These are phyloP conservation scores for Myopa testacea DNA, from an alignment of 2,888 invertebrate genomes.

Conservation along the genomic window DNA sequence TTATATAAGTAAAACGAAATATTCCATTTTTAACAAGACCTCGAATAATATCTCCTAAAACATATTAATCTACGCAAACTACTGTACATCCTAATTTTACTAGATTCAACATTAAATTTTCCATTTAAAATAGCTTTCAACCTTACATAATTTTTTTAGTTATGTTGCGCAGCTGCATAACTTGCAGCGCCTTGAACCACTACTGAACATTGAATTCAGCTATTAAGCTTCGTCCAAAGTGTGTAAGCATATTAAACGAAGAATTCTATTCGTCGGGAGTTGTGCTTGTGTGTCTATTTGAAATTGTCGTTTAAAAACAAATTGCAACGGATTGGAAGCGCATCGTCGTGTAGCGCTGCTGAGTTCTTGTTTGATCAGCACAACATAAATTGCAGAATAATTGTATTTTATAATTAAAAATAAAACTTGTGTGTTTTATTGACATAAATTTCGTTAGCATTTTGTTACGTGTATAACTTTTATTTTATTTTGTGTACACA, in stretches of 20 bases:
- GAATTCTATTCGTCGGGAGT: slow-evolving; percentile 41
- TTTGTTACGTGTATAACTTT: neutral
- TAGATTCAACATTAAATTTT: too few species aligned
- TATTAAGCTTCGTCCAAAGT: slow-evolving; percentile 44
- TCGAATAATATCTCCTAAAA: too few species aligned
- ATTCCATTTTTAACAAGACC: too few species aligned
- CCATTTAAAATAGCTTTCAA: too few species aligned
- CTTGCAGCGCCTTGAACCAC: too few species aligned
- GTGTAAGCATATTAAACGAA: slow-evolving; percentile 39
- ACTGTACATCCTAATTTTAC: too few species aligned
- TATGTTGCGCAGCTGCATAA: slow-evolving; percentile 34
- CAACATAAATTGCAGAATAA: neutral
- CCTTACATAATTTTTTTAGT: too few species aligned
- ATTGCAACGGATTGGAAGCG: slow-evolving; percentile 55
- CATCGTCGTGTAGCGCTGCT: slow-evolving; percentile 43
- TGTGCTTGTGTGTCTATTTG: slow-evolving; percentile 46
- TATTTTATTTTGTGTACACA: neutral
- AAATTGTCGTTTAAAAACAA: slow-evolving; percentile 61
- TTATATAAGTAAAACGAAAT: too few species aligned
- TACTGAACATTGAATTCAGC: slow-evolving; percentile 47
- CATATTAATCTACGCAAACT: too few species aligned
- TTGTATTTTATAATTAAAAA: neutral
- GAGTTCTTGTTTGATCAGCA: neutral
- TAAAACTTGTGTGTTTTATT: neutral
- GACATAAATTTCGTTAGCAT: neutral